Evolutionary conservation across 2,888 invertebrate species (phyloP), one percentile per base, ranked within the genome.

Genomic region (Actias luna): DNA sequence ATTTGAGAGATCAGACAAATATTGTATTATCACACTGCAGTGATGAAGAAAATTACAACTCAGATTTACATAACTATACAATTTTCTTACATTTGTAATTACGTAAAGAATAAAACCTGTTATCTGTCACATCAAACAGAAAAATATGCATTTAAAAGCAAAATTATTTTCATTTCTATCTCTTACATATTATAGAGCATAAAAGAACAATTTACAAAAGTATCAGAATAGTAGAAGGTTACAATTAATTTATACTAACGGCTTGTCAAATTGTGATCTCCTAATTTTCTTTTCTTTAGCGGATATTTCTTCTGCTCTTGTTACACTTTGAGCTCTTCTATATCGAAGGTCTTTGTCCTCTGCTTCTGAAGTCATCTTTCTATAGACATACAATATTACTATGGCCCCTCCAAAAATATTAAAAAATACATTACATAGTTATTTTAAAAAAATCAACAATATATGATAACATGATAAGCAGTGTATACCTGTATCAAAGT

Each of bases 251-350:
- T 27, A 33, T 50, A 94, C 96, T 95, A 92, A 98, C 98, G 98
- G 97, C 91, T 95, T 96, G 90, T 98, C 98, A 18, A 96, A 95
- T 78, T 98, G 97, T 27, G 94, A 94, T 84, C 94, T 95, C 68
- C 98, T 93, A 59, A 95, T 95, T 87, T 95, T 95, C 75, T 95
- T 94, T 87, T 97, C 97, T 72, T 96, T 95, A 75, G 95, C 95
- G 68, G 95, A 94, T 67, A 98, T 97, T 88, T 98, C 97, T 86
- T 98, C 98, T 33, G 98, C 98, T 67, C 96, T 94, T 7, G 97
- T 97, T 39, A 97, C 97, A 90, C 98, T 98, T 82, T 96, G 97
- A 5, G 97, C 95, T 76, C 97, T 93, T 76, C 97, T 93, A 72
- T 94, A 94, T 39, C 96, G 94, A 61, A 95, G 84, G 60, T 90